These are phyloP conservation scores for Bombus polaris DNA, from an alignment of 1,140 invertebrate species.

Conservation along the genomic window DNA sequence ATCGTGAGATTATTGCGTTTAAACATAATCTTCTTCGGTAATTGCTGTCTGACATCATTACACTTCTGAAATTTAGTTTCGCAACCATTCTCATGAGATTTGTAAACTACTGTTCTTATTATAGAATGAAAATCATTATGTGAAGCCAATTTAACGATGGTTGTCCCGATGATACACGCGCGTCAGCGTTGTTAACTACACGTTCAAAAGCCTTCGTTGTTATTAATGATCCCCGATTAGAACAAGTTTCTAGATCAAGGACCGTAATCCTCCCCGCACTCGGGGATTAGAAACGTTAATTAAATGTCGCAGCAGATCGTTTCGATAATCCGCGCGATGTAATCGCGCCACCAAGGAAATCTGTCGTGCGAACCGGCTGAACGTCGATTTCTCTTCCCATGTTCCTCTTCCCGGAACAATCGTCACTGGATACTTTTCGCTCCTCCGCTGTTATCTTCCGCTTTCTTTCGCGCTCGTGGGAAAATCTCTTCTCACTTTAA, in stretches of 20 bases:
- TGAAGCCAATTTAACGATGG: neutral
- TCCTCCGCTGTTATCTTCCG: neutral
- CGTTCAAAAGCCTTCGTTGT: neutral
- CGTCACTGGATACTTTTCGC: constrained; percentile 2
- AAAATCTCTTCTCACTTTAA: constrained; percentile 2
- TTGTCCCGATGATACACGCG: neutral
- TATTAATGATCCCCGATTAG: constrained; percentile 29
- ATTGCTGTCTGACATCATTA: neutral
- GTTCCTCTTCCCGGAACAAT: constrained; percentile 58
- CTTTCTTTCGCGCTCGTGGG: constrained; percentile 44
- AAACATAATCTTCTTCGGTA: neutral
- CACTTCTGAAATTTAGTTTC: neutral
- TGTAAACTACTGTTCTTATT: no score
- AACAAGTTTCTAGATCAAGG: constrained; percentile 45
- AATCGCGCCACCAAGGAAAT: constrained; percentile 46
- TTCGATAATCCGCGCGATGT: constrained; percentile 32
- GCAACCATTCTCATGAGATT: neutral
- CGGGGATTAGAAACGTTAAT: constrained; percentile 41
- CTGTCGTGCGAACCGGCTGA: constrained; percentile 63
- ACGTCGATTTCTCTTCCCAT: constrained; percentile 70
- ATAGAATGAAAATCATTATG: neutral
- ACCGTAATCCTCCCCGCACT: neutral
- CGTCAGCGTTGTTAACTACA: neutral
- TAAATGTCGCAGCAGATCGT: constrained; percentile 37
- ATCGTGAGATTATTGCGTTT: neutral